A percentile compares a stretch with the other conserved stretches of the same genome.
Evolutionary conservation across 2,797 vertebrate species (phyloP).

Genomic region (Sternotherus odoratus): DNA sequence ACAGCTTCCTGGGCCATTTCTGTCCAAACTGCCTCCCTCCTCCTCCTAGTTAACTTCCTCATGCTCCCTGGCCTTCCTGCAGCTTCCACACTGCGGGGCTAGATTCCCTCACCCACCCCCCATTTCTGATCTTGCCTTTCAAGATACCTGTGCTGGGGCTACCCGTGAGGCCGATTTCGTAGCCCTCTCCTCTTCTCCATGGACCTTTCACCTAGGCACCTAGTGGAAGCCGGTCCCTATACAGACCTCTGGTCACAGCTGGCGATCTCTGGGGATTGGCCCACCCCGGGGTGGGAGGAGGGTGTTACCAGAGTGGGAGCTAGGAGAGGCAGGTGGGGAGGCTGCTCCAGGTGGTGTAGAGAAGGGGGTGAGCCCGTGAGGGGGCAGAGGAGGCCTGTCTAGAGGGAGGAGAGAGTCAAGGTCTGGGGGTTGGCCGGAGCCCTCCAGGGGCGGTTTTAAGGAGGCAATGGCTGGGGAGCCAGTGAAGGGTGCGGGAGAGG

Average conservation of each 20-base stretch:
- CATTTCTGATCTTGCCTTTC: not conserved
- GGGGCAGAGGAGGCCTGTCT: not conserved
- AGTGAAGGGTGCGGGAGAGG: not conserved
- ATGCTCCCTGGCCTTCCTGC: not conserved
- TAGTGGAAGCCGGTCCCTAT: constrained; percentile 8
- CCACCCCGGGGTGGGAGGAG: not conserved
- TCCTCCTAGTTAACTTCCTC: not conserved
- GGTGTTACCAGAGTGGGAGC: not conserved
- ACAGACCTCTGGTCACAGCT: not conserved
- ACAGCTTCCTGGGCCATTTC: not conserved
- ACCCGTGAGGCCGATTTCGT: not conserved
- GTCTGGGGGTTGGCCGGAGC: not conserved
- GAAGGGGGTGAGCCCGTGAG: not conserved
- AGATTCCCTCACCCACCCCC: not conserved
- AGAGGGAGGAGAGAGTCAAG: not conserved
- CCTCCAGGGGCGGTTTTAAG: not conserved
- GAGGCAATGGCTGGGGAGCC: not conserved
- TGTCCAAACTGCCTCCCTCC: not conserved
- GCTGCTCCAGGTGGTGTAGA: not conserved
- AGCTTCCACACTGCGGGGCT: not conserved
- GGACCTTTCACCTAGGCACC: constrained; percentile 18
- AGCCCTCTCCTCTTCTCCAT: constrained; percentile 1
- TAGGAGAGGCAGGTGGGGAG: not conserved
- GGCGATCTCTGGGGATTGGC: not conserved
- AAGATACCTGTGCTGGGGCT: not conserved